A percentile compares a stretch with the other conserved stretches of the same genome.
Conservation (phyloP, 1,140 invertebrate genomes). For the Agrilus planipennis region DNA sequence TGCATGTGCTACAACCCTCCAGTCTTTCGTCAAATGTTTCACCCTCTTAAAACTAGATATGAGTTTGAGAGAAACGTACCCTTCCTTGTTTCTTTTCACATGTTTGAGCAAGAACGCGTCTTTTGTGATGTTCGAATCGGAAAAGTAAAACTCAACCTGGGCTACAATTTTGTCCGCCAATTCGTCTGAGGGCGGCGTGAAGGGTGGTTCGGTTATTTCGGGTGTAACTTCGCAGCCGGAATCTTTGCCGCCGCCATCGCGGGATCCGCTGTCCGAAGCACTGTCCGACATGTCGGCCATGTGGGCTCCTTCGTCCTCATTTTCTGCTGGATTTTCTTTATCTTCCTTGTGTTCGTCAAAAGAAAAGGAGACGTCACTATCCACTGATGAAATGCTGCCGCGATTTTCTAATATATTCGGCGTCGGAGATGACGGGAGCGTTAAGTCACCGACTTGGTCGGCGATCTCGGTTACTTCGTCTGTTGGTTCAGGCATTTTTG, state of each 20-base stretch:
- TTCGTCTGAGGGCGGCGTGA: slow-evolving; percentile 55
- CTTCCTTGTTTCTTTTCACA: slow-evolving; percentile 86
- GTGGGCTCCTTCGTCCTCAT: slow-evolving; percentile 40
- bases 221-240: slow-evolving; percentile 51
- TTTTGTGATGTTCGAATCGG: slow-evolving; percentile 86
- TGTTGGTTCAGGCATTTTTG: slow-evolving; percentile 27
- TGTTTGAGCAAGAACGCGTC: slow-evolving; percentile 92
- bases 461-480: slow-evolving; percentile 15
- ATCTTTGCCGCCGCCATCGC: slow-evolving; percentile 45
- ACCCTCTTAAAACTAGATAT: slow-evolving; percentile 90
- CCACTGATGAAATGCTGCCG: slow-evolving; percentile 50
- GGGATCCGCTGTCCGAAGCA: slow-evolving; percentile 43
- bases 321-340: slow-evolving; percentile 30
- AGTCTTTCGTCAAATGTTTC: slow-evolving; percentile 84
- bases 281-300: slow-evolving; percentile 51
- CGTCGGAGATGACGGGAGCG: slow-evolving; percentile 29
- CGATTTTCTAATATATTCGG: slow-evolving; percentile 45
- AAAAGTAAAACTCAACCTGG: slow-evolving; percentile 90
- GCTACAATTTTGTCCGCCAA: slow-evolving; percentile 62
- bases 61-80: slow-evolving; percentile 86
- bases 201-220: slow-evolving; percentile 41
- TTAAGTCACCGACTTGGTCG: slow-evolving; percentile 28
- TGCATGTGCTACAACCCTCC: slow-evolving; percentile 79
- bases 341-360: slow-evolving; percentile 40
- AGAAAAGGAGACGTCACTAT: slow-evolving; percentile 47